phyloP scores from a whole-genome alignment of 1,140 invertebrate species.

The Kradibia gibbosae region DNA sequence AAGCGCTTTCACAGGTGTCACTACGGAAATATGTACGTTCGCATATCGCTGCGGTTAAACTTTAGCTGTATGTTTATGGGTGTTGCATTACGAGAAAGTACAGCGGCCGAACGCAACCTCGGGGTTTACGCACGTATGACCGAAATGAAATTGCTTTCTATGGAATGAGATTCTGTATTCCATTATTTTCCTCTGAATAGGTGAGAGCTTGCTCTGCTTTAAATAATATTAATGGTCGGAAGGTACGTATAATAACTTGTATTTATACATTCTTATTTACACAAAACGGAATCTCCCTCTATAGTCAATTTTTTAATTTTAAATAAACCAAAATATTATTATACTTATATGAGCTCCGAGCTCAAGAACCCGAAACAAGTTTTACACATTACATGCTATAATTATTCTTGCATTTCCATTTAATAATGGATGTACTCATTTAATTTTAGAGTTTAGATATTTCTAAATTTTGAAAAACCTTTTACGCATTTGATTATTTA shows the following conservation, averaged over 20 bases:
- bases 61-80: constrained; percentile 24
- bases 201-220: not conserved
- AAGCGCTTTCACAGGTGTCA: not conserved
- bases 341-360: not conserved
- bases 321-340: too few relatives aligned
- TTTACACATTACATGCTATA: not conserved
- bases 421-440: not conserved
- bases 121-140: not conserved
- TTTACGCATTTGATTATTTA: too few relatives aligned
- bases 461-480: too few relatives aligned
- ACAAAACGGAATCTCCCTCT: not conserved
- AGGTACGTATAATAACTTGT: not conserved
- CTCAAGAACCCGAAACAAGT: not conserved
- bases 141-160: constrained; percentile 34
- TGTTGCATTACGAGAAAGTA: constrained; percentile 21
- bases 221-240: not conserved
- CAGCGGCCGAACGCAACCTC: not conserved
- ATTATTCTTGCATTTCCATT: not conserved
- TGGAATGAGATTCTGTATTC: constrained; percentile 29
- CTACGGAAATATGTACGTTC: not conserved
- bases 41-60: not conserved
- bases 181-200: constrained; percentile 27
- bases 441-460: too few relatives aligned
- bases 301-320: not conserved
- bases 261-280: not conserved